These are phyloP conservation scores for Atta colombica DNA, from an alignment of 1,140 invertebrate genomes.

Conservation along the genomic window DNA sequence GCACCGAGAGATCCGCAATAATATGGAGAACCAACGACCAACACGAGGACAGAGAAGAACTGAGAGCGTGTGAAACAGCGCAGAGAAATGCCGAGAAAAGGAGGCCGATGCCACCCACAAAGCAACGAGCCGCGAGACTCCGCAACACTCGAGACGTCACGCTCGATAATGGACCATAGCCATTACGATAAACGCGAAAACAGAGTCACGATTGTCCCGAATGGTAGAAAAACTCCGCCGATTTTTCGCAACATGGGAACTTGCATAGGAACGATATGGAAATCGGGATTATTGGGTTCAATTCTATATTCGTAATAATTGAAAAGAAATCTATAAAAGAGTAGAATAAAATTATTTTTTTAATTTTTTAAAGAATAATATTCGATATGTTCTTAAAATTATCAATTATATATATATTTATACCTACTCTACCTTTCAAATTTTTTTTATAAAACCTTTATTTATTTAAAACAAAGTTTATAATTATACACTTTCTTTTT, in stretches of 20 bases:
- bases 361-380: no score
- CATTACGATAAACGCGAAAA: slow-evolving; percentile 72
- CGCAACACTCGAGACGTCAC: slow-evolving; percentile 70
- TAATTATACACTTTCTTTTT: background rate
- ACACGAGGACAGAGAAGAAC: slow-evolving; percentile 7
- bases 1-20: background rate
- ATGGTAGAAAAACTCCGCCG: background rate
- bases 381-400: no score
- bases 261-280: background rate
- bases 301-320: background rate
- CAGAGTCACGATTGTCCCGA: slow-evolving; percentile 69
- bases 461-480: background rate
- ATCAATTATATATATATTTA: no score
- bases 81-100: slow-evolving; percentile 43
- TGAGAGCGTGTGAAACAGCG: slow-evolving; percentile 24
- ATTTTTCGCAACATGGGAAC: background rate
- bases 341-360: background rate
- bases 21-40: slow-evolving; percentile 18
- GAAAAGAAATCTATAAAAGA: background rate
- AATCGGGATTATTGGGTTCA: background rate
- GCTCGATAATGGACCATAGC: slow-evolving; percentile 67
- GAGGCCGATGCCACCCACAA: slow-evolving; percentile 67
- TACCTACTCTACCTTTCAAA: no score
- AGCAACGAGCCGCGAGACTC: slow-evolving; percentile 45
- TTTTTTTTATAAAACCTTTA: background rate